Percentiles rank a stretch among this genome's conserved stretches.
Conservation (phyloP, 2,113 vertebrate species). For the Peromyscus maniculatus region DNA sequence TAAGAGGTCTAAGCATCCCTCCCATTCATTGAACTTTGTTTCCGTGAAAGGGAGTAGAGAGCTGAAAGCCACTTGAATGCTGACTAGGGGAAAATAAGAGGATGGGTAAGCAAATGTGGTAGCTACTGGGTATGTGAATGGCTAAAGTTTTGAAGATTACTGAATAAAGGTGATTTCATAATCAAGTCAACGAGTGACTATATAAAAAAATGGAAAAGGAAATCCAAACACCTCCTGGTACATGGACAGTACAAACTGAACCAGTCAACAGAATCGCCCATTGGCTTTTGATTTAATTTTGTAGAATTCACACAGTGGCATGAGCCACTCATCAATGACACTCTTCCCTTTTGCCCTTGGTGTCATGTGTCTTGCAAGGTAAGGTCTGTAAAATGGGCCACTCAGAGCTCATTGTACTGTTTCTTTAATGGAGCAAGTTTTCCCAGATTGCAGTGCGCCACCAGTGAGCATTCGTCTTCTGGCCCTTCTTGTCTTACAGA, state of each 20-base stretch:
- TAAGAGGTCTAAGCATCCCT: too few species aligned
- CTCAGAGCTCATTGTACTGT: neutral
- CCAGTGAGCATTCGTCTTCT: neutral
- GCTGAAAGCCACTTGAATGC: neutral
- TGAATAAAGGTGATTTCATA: neutral
- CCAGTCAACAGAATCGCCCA: neutral
- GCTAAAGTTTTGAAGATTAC: neutral
- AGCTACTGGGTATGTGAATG: neutral
- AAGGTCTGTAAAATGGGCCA: neutral
- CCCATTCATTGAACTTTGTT: neutral
- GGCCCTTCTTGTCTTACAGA: constrained; percentile 86
- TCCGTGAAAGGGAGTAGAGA: neutral
- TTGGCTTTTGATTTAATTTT: constrained; percentile 17
- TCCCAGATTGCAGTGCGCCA: rapidly evolving
- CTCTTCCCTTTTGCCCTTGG: neutral
- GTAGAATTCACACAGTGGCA: neutral
- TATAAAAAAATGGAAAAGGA: neutral
- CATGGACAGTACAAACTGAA: neutral
- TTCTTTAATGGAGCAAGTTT: neutral
- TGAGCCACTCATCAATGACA: neutral
- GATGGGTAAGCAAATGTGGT: neutral
- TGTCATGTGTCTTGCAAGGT: neutral
- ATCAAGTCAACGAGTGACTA: neutral
- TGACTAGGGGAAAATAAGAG: neutral
- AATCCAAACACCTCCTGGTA: neutral